Evolutionary conservation across 2,113 vertebrate species (phyloP).

Genomic region (Sterna hirundo): DNA sequence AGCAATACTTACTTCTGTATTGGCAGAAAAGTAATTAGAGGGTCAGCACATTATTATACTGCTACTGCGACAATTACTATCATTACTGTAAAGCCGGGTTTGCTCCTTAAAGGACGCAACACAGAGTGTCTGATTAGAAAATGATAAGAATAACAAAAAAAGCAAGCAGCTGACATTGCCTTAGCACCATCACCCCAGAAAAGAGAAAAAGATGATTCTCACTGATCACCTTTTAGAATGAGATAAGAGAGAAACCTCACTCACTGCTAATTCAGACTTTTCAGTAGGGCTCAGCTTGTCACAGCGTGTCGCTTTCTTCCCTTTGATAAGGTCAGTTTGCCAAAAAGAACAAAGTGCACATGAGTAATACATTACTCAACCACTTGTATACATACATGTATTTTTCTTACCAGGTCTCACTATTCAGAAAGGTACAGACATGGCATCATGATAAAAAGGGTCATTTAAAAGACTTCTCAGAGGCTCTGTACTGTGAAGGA

Average conservation of each 20-base stretch:
- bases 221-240: constrained; percentile 35
- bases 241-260: constrained; percentile 22
- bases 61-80: neutral
- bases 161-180: neutral
- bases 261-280: constrained; percentile 54
- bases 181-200: neutral
- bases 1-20: neutral
- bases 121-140: neutral
- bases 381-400: constrained; percentile 75
- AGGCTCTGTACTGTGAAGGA: constrained; percentile 83
- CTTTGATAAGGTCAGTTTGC: constrained; percentile 77
- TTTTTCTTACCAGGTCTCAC: constrained; percentile 76
- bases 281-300: constrained; percentile 55
- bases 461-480: constrained; percentile 83
- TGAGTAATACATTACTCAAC: constrained; percentile 78
- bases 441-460: constrained; percentile 81
- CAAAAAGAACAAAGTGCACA: constrained; percentile 75
- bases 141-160: neutral
- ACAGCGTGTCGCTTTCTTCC: constrained; percentile 64
- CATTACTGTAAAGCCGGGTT: neutral
- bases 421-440: constrained; percentile 78
- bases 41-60: neutral
- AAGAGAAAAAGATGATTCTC: constrained; percentile 22
- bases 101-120: neutral
- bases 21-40: neutral